These are phyloP conservation scores for Holacanthella duospinosa DNA, from an alignment of 2,888 invertebrate genomes.

Conservation along the genomic window DNA sequence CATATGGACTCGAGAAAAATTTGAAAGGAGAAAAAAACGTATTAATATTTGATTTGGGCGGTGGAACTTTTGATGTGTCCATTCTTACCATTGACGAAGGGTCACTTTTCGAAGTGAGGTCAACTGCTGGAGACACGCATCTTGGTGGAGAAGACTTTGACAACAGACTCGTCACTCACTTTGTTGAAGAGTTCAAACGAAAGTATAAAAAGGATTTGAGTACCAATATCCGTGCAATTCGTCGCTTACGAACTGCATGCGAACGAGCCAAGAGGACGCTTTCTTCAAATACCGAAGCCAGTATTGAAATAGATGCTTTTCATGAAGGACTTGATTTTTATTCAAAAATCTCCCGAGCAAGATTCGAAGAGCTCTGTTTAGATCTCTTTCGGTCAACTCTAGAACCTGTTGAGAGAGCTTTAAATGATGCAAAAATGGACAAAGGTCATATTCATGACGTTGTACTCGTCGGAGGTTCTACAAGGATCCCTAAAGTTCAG, in stretches of 20 bases:
- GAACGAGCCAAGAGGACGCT: constrained; percentile 37
- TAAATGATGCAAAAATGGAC: too few relatives aligned
- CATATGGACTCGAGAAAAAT: constrained; percentile 58
- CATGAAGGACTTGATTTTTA: constrained; percentile 93
- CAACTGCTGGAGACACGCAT: constrained; percentile 53
- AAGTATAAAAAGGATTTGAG: constrained; percentile 31
- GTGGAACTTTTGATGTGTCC: constrained; percentile 53
- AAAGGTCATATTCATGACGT: too few relatives aligned
- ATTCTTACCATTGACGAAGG: constrained; percentile 48
- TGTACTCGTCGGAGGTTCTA: too few relatives aligned
- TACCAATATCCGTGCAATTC: constrained; percentile 43
- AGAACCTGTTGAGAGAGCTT: constrained; percentile 59
- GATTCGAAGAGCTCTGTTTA: constrained; percentile 92
- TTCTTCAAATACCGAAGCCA: constrained; percentile 46
- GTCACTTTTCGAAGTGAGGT: constrained; percentile 58
- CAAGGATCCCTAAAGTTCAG: too few relatives aligned
- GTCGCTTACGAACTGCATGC: constrained; percentile 49
- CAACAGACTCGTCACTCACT: constrained; percentile 30
- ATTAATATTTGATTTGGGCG: constrained; percentile 50
- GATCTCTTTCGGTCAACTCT: constrained; percentile 70
- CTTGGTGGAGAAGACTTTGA: constrained; percentile 56
- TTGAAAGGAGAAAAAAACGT: constrained; percentile 47
- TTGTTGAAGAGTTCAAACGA: constrained; percentile 26
- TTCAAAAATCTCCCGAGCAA: constrained; percentile 86
- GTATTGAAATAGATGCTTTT: constrained; percentile 88